These are phyloP conservation scores for Drosophila parthenogenetica DNA, from an alignment of 2,888 invertebrate genomes.

Conservation along the genomic window DNA sequence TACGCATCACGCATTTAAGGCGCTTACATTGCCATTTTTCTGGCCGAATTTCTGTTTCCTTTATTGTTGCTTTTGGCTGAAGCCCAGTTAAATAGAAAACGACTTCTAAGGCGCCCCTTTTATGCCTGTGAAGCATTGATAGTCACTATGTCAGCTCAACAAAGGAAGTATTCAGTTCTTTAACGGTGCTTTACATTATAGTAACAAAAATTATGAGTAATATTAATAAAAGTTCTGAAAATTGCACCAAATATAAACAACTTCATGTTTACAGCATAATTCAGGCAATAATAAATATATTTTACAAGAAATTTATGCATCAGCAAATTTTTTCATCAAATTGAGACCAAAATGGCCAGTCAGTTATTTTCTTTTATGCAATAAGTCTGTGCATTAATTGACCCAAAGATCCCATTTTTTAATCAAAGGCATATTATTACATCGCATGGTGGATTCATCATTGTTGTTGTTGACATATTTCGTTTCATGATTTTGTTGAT, in stretches of 20 bases:
- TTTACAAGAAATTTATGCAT: too few relatives aligned
- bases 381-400: slow-evolving; percentile 25
- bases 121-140: slow-evolving; percentile 15
- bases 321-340: too few relatives aligned
- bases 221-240: neutral
- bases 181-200: neutral
- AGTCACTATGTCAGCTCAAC: slow-evolving; percentile 15
- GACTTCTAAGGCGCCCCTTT: slow-evolving; percentile 21
- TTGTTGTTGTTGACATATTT: slow-evolving; percentile 56
- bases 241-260: neutral
- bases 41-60: slow-evolving; percentile 11
- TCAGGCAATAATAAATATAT: neutral
- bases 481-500: slow-evolving; percentile 31
- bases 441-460: slow-evolving; percentile 38
- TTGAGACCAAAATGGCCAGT: neutral
- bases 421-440: slow-evolving; percentile 17
- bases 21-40: slow-evolving; percentile 55
- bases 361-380: neutral
- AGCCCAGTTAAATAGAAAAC: slow-evolving; percentile 13
- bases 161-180: neutral
- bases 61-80: slow-evolving; percentile 8
- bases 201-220: too few relatives aligned
- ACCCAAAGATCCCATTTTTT: slow-evolving; percentile 15
- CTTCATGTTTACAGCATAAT: neutral
- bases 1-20: slow-evolving; percentile 61